Evolutionary conservation across 2,888 invertebrate species (phyloP).

Genomic region (Sympetrum striolatum): DNA sequence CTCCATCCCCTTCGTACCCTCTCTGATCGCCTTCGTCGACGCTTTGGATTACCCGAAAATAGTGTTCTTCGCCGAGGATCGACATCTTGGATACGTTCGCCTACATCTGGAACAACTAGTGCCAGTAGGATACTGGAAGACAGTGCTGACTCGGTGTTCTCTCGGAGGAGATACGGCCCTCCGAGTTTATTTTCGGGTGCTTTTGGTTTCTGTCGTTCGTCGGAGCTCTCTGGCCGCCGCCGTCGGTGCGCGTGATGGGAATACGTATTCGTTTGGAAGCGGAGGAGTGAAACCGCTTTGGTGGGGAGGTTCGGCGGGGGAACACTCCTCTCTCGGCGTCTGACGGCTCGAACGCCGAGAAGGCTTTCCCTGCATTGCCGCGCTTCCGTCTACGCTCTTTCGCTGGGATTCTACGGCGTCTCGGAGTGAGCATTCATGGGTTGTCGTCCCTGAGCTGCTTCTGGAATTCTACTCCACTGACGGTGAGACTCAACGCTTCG

Average conservation of each 20-base stretch:
- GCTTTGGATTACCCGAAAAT: neutral
- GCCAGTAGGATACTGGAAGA: neutral
- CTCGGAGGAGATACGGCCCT: neutral
- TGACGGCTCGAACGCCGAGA: constrained; percentile 7
- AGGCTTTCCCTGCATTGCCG: neutral
- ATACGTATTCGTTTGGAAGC: neutral
- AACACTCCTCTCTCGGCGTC: neutral
- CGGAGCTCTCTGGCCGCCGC: neutral
- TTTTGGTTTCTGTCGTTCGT: neutral
- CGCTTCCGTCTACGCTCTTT: neutral
- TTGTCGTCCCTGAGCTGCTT: neutral
- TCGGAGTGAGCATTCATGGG: neutral
- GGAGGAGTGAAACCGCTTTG: constrained; percentile 16
- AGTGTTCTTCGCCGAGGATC: neutral
- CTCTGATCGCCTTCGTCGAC: neutral
- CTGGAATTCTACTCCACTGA: neutral
- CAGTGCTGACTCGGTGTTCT: neutral
- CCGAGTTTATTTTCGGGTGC: neutral
- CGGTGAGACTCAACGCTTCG: neutral
- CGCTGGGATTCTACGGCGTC: neutral
- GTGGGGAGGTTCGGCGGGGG: neutral
- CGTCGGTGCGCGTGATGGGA: constrained; percentile 3
- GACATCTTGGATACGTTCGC: too few species aligned
- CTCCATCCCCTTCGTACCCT: neutral
- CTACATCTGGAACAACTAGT: neutral